Evolutionary conservation across 1,140 invertebrate genomes (phyloP).

Genomic region (Solen grandis): DNA sequence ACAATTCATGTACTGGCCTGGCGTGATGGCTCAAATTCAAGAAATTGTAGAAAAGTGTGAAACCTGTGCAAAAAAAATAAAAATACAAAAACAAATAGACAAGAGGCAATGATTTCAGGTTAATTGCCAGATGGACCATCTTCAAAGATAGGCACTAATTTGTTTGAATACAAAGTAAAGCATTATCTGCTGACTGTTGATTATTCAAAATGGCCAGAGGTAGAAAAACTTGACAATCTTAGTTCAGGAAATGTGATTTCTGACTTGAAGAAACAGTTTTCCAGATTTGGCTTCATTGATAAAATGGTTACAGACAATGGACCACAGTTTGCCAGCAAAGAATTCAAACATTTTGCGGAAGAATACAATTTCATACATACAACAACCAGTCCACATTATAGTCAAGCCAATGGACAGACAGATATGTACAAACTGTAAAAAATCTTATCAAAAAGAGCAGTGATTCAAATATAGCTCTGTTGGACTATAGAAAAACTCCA

Average conservation of each 20-base stretch:
- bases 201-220: constrained; percentile 27
- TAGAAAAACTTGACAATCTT: not conserved
- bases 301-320: too few relatives aligned
- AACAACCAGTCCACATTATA: not conserved
- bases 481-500: not conserved
- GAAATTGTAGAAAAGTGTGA: not conserved
- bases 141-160: constrained; percentile 72
- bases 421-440: not conserved
- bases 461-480: not conserved
- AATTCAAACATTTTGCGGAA: not conserved
- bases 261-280: not conserved
- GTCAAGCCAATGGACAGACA: not conserved
- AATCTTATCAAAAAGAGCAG: not conserved
- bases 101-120: constrained; percentile 35
- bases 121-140: constrained; percentile 72
- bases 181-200: constrained; percentile 39
- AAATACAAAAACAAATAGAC: not conserved
- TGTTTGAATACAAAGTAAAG: constrained; percentile 68
- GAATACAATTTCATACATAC: not conserved
- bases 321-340: too few relatives aligned
- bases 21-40: constrained; percentile 23
- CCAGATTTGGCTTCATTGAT: too few relatives aligned
- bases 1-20: constrained; percentile 33
- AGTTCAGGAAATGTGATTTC: not conserved
- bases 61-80: not conserved